These are phyloP conservation scores for Drosophila stalkeri DNA, from an alignment of 2,888 invertebrate genomes.

Conservation along the genomic window DNA sequence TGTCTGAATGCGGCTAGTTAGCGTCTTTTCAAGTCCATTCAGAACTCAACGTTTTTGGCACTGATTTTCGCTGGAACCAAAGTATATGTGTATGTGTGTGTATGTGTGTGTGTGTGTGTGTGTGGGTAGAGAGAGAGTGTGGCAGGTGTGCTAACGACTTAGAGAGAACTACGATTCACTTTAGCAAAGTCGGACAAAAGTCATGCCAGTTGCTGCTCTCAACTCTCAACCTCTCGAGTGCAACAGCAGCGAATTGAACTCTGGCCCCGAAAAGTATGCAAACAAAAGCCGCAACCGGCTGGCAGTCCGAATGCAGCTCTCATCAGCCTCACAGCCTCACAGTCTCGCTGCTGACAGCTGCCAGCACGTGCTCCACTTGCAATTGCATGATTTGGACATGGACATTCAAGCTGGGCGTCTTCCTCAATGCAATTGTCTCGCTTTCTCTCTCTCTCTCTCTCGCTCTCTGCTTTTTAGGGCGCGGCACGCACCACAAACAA, in stretches of 20 bases:
- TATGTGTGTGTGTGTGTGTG: background rate
- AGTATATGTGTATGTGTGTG: slow-evolving; percentile 5
- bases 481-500: slow-evolving; percentile 50
- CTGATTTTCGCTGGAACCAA: slow-evolving; percentile 21
- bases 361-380: slow-evolving; percentile 30
- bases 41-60: slow-evolving; percentile 8
- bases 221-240: slow-evolving; percentile 22
- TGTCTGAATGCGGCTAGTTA: slow-evolving; percentile 63
- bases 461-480: slow-evolving; percentile 28
- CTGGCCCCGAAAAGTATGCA: slow-evolving; percentile 32
- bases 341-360: slow-evolving; percentile 20
- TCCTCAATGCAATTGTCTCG: background rate
- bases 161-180: slow-evolving; percentile 8
- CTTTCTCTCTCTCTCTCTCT: too few species aligned
- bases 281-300: slow-evolving; percentile 19
- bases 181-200: slow-evolving; percentile 17
- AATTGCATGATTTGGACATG: slow-evolving; percentile 9
- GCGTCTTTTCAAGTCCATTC: slow-evolving; percentile 44
- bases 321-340: slow-evolving; percentile 4
- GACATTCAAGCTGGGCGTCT: slow-evolving; percentile 2
- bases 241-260: slow-evolving; percentile 42
- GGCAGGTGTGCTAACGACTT: slow-evolving; percentile 1
- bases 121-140: background rate
- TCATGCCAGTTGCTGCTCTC: slow-evolving; percentile 30
- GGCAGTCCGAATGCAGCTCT: slow-evolving; percentile 11